Evolutionary conservation across 2,797 vertebrate genomes (phyloP), one percentile per base, ranked within the genome.

Genomic region (Rhincodon typus): DNA sequence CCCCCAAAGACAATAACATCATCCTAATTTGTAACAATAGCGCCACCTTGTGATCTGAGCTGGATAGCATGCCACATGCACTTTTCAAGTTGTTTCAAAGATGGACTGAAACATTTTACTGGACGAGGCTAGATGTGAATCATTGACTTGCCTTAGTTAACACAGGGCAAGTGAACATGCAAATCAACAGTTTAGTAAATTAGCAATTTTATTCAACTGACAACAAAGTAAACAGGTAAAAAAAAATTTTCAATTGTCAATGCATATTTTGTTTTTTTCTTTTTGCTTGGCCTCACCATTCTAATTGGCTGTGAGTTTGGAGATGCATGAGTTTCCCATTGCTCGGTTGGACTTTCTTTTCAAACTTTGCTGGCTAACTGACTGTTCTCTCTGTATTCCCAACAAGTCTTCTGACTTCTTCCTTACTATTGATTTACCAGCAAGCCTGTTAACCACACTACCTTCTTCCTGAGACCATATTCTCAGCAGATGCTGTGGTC

Each of bases 11-110:
- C 62, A 25, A 25, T 25, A 38, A 93, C 2, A 0, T 93, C 0
- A 4, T 42, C 90, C 34, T 25, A 21, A n/a, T 57, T 7, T 93
- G n/a, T 93, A 69, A 93, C 90, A 69, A 93, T 93, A 67, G 90
- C n/a, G 38, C 90, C 90, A 93, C 66, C 90, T 42, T 93, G 90
- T 93, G 90, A 38, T 93, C n/a, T 93, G 42, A 66, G 10, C n/a
- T 67, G 62, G 30, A 69, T 23, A 69, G 67, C 19, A 4, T 30
- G 12, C 42, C 62, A 69, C 46, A 23, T 53, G 57, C 88, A 38
- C 30, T 69, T 30, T 38, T 67, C 25, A 57, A 66, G 8, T 69
- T 23, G 10, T 93, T 67, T 21, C 62, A 93, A 21, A 38, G n/a
- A 69, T 38, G 3, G 19, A 0, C 62, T 42, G n/a, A 91, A 91